Evolutionary conservation across 2,888 invertebrate species (phyloP).

Genomic region (Machimus atricapillus): DNA sequence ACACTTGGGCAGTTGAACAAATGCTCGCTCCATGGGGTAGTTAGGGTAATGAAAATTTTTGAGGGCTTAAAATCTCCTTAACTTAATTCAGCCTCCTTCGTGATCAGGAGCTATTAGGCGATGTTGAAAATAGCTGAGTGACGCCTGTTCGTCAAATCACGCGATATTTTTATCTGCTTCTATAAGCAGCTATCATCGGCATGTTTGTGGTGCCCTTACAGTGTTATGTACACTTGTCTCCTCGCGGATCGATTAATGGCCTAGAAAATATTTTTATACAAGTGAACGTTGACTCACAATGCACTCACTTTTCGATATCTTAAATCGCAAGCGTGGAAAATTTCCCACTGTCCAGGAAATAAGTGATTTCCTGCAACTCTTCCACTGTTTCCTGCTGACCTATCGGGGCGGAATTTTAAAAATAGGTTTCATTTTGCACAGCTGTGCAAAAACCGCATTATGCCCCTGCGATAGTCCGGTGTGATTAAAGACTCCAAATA

Average conservation of each 20-base stretch:
- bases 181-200: not conserved
- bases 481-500: not conserved
- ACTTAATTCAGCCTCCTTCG: not conserved
- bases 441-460: not conserved
- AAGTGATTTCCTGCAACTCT: not conserved
- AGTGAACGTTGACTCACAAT: not conserved
- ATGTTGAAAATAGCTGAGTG: constrained; percentile 5
- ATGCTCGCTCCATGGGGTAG: not conserved
- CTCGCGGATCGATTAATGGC: not conserved
- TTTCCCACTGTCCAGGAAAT: not conserved
- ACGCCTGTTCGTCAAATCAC: constrained; percentile 19
- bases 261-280: not conserved
- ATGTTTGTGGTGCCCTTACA: not conserved
- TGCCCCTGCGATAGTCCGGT: not conserved
- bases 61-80: not conserved
- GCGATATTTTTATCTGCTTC: constrained; percentile 23
- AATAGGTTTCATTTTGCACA: not conserved
- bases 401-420: not conserved
- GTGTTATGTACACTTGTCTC: not conserved
- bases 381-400: not conserved
- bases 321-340: not conserved
- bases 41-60: not conserved
- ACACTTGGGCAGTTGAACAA: not conserved
- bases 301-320: not conserved
- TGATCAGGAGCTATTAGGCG: not conserved